Percentiles rank a stretch among this genome's conserved stretches.
Evolutionary conservation across 2,797 vertebrate genomes (phyloP).

Genomic region (Babyrousa celebensis): DNA sequence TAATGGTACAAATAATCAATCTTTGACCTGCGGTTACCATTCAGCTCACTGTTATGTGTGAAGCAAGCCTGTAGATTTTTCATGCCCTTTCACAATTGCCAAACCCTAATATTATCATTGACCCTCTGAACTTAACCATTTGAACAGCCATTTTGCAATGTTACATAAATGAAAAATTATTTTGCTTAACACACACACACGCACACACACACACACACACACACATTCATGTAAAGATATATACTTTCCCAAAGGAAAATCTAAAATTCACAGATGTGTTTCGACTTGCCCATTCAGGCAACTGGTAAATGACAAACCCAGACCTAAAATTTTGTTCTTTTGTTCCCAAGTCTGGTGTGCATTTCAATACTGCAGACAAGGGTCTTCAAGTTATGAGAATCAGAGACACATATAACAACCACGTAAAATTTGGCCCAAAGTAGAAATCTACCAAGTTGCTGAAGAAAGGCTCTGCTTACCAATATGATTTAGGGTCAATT

Average conservation of each 20-base stretch:
- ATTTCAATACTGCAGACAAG: background rate
- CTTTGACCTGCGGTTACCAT: background rate
- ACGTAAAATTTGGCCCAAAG: constrained; percentile 9
- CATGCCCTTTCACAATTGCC: background rate
- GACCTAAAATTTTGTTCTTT: background rate
- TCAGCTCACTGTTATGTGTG: background rate
- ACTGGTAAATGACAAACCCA: constrained; percentile 13
- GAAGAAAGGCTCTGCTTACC: background rate
- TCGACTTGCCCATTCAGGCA: background rate
- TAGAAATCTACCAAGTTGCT: background rate
- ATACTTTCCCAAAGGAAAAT: background rate
- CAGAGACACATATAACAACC: background rate
- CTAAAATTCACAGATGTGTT: background rate
- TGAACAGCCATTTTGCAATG: background rate
- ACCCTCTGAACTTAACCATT: background rate
- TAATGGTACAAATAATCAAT: background rate
- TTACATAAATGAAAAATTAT: constrained; percentile 18
- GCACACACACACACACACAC: background rate
- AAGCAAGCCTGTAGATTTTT: background rate
- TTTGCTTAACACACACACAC: background rate
- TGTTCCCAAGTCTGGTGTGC: background rate
- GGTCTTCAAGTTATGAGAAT: background rate
- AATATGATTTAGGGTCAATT: background rate
- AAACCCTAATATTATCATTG: background rate
- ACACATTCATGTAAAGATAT: background rate